phyloP scores from a whole-genome alignment of 1,140 invertebrate species.

The Adelges cooleyi region DNA sequence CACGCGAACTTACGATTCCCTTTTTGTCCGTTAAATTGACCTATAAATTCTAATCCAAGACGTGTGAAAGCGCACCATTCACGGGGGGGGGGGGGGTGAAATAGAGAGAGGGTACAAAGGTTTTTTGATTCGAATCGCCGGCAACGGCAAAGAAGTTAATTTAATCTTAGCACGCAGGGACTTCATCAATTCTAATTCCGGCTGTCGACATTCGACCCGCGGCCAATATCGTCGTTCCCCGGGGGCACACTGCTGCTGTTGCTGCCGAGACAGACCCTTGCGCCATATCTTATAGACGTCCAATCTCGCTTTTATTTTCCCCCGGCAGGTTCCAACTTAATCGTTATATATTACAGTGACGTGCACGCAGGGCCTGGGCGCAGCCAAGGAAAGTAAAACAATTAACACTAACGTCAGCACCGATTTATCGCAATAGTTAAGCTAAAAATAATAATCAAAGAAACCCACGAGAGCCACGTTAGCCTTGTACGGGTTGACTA shows the following conservation, averaged over 20 bases:
- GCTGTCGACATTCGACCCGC: slow-evolving; percentile 19
- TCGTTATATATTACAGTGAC: slow-evolving; percentile 10
- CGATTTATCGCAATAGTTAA: too few species aligned
- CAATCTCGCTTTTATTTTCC: not conserved
- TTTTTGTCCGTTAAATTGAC: not conserved
- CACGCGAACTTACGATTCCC: too few species aligned
- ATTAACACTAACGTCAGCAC: too few species aligned
- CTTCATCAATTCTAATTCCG: slow-evolving; percentile 26
- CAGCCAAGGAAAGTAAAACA: too few species aligned
- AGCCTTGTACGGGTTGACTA: too few species aligned
- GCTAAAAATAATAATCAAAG: too few species aligned
- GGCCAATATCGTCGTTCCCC: slow-evolving; percentile 15
- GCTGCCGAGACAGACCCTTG: too few species aligned
- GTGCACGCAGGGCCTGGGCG: not conserved
- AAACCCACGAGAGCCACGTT: too few species aligned
- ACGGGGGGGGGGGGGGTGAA: too few species aligned
- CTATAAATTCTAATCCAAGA: slow-evolving; percentile 25
- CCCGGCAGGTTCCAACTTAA: not conserved
- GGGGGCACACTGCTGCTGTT: not conserved
- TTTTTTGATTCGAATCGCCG: slow-evolving; percentile 2
- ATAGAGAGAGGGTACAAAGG: not conserved
- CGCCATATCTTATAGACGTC: slow-evolving; percentile 12
- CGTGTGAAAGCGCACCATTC: not conserved
- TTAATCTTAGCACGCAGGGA: slow-evolving; percentile 18
- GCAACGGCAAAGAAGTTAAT: slow-evolving; percentile 3